Base-by-base conservation (phyloP, 2,113 vertebrate genomes). In the Pelecanus crispus region DNA sequence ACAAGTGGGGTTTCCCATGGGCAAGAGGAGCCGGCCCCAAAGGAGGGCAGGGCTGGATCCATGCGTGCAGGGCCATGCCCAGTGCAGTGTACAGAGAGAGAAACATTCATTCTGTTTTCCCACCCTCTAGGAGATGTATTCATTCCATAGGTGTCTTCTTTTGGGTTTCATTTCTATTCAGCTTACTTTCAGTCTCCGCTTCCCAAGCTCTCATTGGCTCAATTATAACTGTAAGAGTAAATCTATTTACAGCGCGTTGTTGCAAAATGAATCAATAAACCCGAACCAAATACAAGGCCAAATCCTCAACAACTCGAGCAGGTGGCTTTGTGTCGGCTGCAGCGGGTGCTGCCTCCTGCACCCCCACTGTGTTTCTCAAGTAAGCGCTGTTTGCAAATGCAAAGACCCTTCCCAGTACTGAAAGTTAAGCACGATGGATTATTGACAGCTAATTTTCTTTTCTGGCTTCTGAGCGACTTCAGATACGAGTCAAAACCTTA, bases 201-300 rank as follows among this genome's bases (percentile, higher is more conserved):
- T 86, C 75, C 85, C 77, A 17, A 45, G 90, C 70, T 94, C 72
- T 91, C 79, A 91, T 86, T 3, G 0, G 45, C 77, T 96, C 21
- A 1, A 73, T 89, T 93, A 47, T 44, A 90, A 71, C 59, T 9
- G 34, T 66, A 86, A 91, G 92, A 88, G 71, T 86, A 78, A 86
- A 92, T 86, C 82, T 83, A 93, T 92, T 95, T 93, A 68, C 0
- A 0, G 47, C 24, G 70, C 56, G 79, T 86, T 81, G 83, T 92
- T 92, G 67, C 49, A 42, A 92, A 95, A 92, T 86, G 68, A 95
- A 91, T 86, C 96, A 88, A 95, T 89, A 95, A 71, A 81, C 55
- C 44, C 4, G 6, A 84, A 87, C 66, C 32, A 83, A 94, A 65
- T 61, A 72, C 68, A 55, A 92, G 81, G 74, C 55, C 79, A 92